Evolutionary conservation across 2,888 invertebrate genomes (phyloP).

Genomic region (Cephus sareptanus): DNA sequence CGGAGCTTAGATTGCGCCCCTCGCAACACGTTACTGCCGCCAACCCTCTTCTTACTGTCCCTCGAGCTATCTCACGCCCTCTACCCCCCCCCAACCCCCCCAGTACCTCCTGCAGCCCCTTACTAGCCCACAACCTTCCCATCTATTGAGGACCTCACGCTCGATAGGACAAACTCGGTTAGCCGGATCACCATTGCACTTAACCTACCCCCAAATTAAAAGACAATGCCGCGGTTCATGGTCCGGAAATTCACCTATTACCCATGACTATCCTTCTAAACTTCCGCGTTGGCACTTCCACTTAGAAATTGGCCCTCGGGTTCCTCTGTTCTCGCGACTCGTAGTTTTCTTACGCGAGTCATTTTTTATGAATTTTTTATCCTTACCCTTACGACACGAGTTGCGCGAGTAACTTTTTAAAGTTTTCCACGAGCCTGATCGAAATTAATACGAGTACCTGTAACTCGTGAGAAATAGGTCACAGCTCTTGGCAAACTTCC

Average conservation of each 20-base stretch:
- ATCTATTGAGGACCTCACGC: not conserved
- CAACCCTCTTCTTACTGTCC: not conserved
- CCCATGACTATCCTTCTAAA: not conserved
- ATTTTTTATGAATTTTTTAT: not conserved
- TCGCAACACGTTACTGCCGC: constrained; percentile 27
- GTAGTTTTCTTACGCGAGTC: not conserved
- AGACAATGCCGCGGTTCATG: constrained; percentile 43
- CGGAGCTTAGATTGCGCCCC: constrained; percentile 40
- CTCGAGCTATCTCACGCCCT: not conserved
- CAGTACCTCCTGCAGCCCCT: not conserved
- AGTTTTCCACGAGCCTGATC: not conserved
- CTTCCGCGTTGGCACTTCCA: not conserved
- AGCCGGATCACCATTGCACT: constrained; percentile 13
- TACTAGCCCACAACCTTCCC: not conserved
- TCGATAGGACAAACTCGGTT: not conserved
- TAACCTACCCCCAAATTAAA: constrained; percentile 23
- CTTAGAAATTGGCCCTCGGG: not conserved
- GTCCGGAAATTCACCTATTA: constrained; percentile 40
- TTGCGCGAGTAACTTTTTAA: not conserved
- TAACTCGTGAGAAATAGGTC: not conserved
- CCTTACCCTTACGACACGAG: not conserved
- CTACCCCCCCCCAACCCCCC: not conserved
- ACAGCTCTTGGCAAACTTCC: constrained; percentile 32
- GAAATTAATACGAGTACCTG: not conserved
- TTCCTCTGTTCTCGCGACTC: too few relatives aligned